Conservation (phyloP, 2,797 vertebrate species). For the Anisognathus igniventris region DNA sequence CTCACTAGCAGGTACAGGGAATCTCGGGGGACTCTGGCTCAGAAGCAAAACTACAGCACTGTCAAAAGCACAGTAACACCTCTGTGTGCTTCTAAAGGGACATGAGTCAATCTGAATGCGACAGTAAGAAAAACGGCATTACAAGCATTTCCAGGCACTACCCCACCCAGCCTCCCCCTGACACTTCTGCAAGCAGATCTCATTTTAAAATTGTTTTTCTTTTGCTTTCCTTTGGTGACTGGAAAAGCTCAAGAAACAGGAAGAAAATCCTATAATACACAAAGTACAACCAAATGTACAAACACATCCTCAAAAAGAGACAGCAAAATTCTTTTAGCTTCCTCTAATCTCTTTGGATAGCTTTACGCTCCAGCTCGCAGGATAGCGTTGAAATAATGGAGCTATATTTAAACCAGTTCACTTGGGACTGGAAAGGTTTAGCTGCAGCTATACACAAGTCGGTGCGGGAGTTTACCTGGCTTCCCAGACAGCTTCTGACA, state of each 20-base stretch:
- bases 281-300: constrained; percentile 30
- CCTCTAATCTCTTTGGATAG: constrained; percentile 38
- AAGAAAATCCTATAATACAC: background rate
- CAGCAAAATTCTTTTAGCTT: constrained; percentile 30
- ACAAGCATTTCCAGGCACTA: background rate
- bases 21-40: background rate
- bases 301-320: constrained; percentile 13
- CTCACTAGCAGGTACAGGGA: background rate
- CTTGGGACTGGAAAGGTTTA: background rate
- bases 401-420: constrained; percentile 40
- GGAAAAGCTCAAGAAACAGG: constrained; percentile 2
- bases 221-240: background rate
- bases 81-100: background rate
- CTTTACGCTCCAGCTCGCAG: background rate
- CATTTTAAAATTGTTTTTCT: background rate
- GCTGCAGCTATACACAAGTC: background rate
- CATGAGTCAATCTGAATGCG: background rate
- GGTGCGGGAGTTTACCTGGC: constrained; percentile 35
- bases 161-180: background rate
- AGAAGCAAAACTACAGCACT: background rate
- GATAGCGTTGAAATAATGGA: background rate
- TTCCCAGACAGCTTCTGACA: constrained; percentile 59
- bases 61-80: background rate
- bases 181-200: background rate
- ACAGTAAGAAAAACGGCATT: background rate